Evolutionary conservation across 2,888 invertebrate species (phyloP).

Genomic region (Hermaeophaga mercurialis): DNA sequence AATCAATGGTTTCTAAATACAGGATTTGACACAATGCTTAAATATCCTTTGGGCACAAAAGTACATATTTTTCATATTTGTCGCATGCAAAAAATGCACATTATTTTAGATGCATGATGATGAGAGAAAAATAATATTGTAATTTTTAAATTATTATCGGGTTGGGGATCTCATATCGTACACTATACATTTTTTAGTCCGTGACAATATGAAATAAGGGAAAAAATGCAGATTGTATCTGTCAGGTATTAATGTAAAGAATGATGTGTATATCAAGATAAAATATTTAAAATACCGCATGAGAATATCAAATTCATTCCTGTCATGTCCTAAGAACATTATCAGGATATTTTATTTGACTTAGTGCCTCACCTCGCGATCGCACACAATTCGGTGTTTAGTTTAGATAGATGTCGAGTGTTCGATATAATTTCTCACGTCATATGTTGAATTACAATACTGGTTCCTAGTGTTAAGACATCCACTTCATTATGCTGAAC

Average conservation of each 20-base stretch:
- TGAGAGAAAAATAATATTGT: slow-evolving; percentile 4
- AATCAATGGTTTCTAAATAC: no score
- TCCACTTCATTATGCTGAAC: no score
- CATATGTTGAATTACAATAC: no score
- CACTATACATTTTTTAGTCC: slow-evolving; percentile 7
- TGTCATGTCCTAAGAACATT: slow-evolving; percentile 15
- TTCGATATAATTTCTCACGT: no score
- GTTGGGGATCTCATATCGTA: slow-evolving; percentile 5
- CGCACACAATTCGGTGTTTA: not conserved
- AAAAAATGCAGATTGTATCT: slow-evolving; percentile 14
- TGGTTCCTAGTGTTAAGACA: no score
- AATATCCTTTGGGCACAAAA: no score
- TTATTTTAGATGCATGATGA: not conserved
- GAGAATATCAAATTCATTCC: slow-evolving; percentile 19
- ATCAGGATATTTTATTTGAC: slow-evolving; percentile 11
- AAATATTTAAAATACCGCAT: slow-evolving; percentile 20
- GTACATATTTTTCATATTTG: not conserved
- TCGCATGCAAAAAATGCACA: not conserved
- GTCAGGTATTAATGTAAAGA: slow-evolving; percentile 21
- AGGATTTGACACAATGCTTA: no score
- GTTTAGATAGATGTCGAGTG: no score
- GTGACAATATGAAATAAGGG: slow-evolving; percentile 17
- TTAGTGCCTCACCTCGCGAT: slow-evolving; percentile 55
- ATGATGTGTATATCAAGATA: slow-evolving; percentile 19
- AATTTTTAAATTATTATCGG: slow-evolving; percentile 4